Base-by-base conservation (phyloP, 2,888 invertebrate genomes). In the Byasa hedistus region DNA sequence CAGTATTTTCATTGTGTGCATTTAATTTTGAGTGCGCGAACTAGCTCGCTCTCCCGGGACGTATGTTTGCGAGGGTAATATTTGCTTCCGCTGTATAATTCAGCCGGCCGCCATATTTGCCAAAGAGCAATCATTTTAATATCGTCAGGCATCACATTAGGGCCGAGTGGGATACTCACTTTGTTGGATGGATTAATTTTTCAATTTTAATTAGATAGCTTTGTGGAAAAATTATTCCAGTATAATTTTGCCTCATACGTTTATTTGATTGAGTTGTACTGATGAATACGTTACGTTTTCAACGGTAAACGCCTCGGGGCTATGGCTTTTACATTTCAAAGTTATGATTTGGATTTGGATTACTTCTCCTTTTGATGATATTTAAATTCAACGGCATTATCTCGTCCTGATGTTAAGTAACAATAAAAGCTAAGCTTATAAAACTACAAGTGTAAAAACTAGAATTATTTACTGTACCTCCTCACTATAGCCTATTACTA, bases 11-110 rank as follows among this genome's bases (percentile, higher is more conserved):
- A 92, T 92, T 93, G 93, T 93, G 86, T 93, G 92, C 93, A 93
- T 93, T 93, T 93, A 93, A 93, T 93, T 93, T 93, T 92, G 92
- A 93, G 92, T 92, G 93, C 91, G 93, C 93, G 92, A 93, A 92
- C 93, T 92, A 92, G 92, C 92, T 91, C 86, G 86, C 88, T 91
- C 91, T 91, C 92, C 78, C 82, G 90, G 90, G 92, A 86, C 87
- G 89, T 88, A 87, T 93, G 92, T 93, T 93, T 93, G 92, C 92
- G 82, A 87, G 88, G 92, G 91, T 91, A 92, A 92, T 93, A 93
- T 93, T 93, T 93, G 92, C 92, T 87, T 86, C 91, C 89, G 91
- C 89, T 93, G 91, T 92, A 93, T 93, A 93, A 93, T 93, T 93
- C 93, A 93, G 88, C 91, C 85, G 92, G 91, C 92, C 92, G 92